A percentile compares a stretch with the other conserved stretches of the same genome.
Evolutionary conservation across 1,140 invertebrate species (phyloP).

Genomic region (Euura saliciscinereae): DNA sequence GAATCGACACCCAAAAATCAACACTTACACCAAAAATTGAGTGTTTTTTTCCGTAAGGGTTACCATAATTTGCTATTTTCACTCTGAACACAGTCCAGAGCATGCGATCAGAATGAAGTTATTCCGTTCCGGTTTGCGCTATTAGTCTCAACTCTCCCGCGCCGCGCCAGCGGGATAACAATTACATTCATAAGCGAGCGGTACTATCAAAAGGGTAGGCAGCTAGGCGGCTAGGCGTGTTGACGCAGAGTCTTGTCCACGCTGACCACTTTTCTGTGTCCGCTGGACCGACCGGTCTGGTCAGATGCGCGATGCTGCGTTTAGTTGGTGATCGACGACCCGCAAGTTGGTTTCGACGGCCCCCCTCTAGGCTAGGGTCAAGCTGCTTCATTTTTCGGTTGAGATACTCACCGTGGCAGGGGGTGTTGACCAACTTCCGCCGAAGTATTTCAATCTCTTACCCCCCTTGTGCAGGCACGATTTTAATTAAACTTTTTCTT

Average conservation of each 20-base stretch:
- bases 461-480: not conserved
- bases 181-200: constrained; percentile 12
- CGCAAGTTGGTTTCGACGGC: constrained; percentile 4
- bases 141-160: not conserved
- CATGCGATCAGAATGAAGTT: not conserved
- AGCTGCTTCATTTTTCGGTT: not conserved
- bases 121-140: not conserved
- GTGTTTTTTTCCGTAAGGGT: no score
- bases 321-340: not conserved
- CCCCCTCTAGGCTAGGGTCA: not conserved
- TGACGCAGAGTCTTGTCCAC: constrained; percentile 11
- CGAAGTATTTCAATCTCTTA: not conserved
- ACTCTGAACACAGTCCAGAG: no score
- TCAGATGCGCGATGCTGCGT: not conserved
- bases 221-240: not conserved
- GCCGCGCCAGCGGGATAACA: constrained; percentile 8
- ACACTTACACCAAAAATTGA: no score
- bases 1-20: no score
- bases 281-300: not conserved
- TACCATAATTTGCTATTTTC: no score
- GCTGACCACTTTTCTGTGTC: not conserved
- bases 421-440: constrained; percentile 4
- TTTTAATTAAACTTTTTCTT: not conserved
- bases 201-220: constrained; percentile 7
- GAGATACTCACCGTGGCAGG: not conserved